These are phyloP conservation scores for Netelia virgata DNA, from an alignment of 2,888 invertebrate species.

Conservation along the genomic window DNA sequence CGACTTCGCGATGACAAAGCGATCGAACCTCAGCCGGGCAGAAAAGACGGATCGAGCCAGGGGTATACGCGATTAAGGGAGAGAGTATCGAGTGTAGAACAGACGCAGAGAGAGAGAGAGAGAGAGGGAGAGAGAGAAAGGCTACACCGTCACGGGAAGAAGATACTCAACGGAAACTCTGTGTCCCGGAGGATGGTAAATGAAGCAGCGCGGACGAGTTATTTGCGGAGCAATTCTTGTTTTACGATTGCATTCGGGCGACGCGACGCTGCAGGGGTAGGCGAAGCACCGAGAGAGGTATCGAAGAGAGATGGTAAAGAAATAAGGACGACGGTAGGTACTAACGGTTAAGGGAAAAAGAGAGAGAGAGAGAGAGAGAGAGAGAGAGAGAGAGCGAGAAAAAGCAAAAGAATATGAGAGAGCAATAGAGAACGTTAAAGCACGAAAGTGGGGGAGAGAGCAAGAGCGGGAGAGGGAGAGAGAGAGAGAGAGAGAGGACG, in stretches of 20 bases:
- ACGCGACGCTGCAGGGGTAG: slow-evolving; percentile 46
- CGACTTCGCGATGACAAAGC: slow-evolving; percentile 50
- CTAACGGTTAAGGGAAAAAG: background rate
- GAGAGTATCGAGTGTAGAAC: slow-evolving; percentile 2
- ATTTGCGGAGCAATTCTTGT: slow-evolving; percentile 76
- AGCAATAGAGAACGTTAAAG: background rate
- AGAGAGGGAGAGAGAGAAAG: background rate
- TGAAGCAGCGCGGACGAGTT: slow-evolving; percentile 68
- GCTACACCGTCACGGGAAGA: slow-evolving; percentile 29
- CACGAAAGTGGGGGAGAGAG: background rate
- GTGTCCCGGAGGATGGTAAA: slow-evolving; percentile 53
- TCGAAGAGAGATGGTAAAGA: slow-evolving; percentile 21
- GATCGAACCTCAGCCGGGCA: slow-evolving; percentile 23
- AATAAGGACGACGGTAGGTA: slow-evolving; percentile 34
- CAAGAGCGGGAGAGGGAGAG: background rate
- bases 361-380: slow-evolving; percentile 14
- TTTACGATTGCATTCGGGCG: slow-evolving; percentile 73
- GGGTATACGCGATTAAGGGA: slow-evolving; percentile 28
- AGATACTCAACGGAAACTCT: slow-evolving; percentile 33
- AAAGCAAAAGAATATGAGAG: background rate
- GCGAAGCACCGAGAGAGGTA: slow-evolving; percentile 9
- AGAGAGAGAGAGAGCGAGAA: background rate
- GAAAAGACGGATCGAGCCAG: slow-evolving; percentile 24
- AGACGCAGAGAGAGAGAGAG: slow-evolving; percentile 4
- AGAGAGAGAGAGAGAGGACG: slow-evolving; percentile 2